These are phyloP conservation scores for Corythoichthys haematopterus DNA, from an alignment of 2,113 vertebrate species.

Conservation along the genomic window DNA sequence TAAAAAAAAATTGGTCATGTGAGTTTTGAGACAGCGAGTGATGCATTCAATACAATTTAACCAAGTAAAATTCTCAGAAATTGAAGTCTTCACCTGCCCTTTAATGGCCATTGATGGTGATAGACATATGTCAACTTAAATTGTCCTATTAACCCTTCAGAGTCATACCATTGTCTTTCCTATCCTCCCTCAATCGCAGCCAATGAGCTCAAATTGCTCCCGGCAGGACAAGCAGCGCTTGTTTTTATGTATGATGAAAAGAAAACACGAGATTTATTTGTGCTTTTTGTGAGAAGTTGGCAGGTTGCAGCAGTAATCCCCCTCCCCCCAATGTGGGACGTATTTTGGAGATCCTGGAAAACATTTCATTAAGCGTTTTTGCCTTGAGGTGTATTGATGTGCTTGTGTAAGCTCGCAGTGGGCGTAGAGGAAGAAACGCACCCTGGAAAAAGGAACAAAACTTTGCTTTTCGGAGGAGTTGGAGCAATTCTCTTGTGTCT, in stretches of 20 bases:
- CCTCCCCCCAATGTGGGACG: conserved; percentile 11
- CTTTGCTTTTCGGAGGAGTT: conserved; percentile 26
- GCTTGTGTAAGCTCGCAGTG: conserved; percentile 37
- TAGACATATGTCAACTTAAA: no score
- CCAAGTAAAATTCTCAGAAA: no score
- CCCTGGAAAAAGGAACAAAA: conserved; percentile 45
- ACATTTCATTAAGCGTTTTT: conserved; percentile 36
- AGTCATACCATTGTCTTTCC: no score
- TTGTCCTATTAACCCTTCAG: no score
- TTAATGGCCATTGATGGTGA: no score
- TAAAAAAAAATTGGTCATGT: no score
- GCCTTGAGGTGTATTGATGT: conserved; percentile 41
- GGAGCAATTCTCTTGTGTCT: conserved; percentile 27
- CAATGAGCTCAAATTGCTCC: no score
- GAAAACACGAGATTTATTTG: conserved; percentile 30
- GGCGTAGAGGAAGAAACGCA: conserved; percentile 29
- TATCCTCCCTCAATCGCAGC: no score
- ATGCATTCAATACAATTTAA: no score
- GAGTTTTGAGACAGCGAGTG: no score
- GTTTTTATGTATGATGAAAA: conserved; percentile 14
- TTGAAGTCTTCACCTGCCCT: no score
- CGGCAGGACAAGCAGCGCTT: background rate
- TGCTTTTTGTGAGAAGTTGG: conserved; percentile 16
- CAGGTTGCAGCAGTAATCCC: conserved; percentile 5
- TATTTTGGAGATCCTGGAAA: conserved; percentile 24